Percentiles rank a stretch among this genome's conserved stretches.
These are phyloP conservation scores for Chelonus insularis DNA, from an alignment of 1,140 invertebrate species.

Conservation along the genomic window DNA sequence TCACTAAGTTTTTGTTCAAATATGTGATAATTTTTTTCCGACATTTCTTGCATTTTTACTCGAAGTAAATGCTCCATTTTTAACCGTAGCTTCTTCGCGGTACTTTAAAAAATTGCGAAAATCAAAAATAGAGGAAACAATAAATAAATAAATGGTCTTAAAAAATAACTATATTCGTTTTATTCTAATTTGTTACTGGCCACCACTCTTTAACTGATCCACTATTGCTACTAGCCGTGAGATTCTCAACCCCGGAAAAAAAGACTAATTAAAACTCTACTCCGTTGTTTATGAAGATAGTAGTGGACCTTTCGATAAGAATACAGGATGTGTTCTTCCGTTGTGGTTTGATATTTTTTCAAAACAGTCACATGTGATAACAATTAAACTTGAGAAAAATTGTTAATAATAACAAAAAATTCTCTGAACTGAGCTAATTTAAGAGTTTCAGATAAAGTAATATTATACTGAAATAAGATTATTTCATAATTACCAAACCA, in stretches of 20 bases:
- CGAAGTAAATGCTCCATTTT: constrained; percentile 35
- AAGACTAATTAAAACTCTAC: constrained; percentile 42
- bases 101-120: constrained; percentile 22
- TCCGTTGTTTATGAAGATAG: constrained; percentile 36
- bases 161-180: too few species aligned
- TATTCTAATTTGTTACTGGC: too few species aligned
- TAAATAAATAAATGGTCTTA: not conserved
- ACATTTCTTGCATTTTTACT: constrained; percentile 7
- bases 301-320: constrained; percentile 39
- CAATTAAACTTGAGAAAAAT: not conserved
- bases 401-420: not conserved
- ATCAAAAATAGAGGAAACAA: constrained; percentile 25
- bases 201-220: too few species aligned
- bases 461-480: constrained; percentile 19
- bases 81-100: not conserved
- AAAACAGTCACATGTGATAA: constrained; percentile 18
- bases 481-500: constrained; percentile 74
- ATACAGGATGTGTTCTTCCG: constrained; percentile 44
- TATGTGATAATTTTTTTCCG: not conserved
- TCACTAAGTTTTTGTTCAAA: constrained; percentile 37
- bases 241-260: constrained; percentile 20
- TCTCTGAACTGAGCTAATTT: not conserved
- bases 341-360: constrained; percentile 42
- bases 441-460: constrained; percentile 10
- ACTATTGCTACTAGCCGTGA: too few species aligned